Base-by-base conservation (phyloP, 2,797 vertebrate species). In the Aplochiton taeniatus region DNA sequence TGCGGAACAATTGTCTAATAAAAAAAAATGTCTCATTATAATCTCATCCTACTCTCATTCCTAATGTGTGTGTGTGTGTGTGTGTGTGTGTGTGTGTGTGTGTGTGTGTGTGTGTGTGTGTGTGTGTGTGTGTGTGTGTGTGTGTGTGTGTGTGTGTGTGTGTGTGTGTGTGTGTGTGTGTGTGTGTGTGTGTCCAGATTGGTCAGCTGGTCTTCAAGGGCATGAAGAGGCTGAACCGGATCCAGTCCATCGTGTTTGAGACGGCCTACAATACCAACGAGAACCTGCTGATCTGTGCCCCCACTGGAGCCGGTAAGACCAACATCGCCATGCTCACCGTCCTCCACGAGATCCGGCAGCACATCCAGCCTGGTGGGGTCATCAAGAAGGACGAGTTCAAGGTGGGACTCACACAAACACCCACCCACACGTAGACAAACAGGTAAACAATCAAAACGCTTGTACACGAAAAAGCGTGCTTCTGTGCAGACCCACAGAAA, bases 321-420 rank as follows among this genome's bases (percentile, higher is more conserved):
- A 99, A 99, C 86, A 98, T 99, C 73, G 97, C 98, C 61, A 99
- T 98, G 97, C 91, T 99, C 55, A 94, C 96, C 0, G 89, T 99
- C 62, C 91, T 99, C 11, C 97, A 96, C 74, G 98, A 98, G 91
- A 95, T 99, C 75, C 94, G 94, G 50, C 96, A 99, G 82, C 95
- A 99, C 76, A 84, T 98, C 77, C 94, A 96, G 73, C 94, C 96
- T 0, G 95, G 94, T 0, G 91, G 91, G 1, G 83, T 98, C 84
- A 96, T 99, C 85, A 95, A 93, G 91, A 99, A 96, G 87, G 97
- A 98, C 85, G 94, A 96, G 66, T 99, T 99, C 87, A 99, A 99
- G 96, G 97, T 98, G 90, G 11, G 78, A 76, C 17, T 53, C 14
- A 55, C 44, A 55, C 57, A 47, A 31, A 47, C 31, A 50, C 67